Conservation (phyloP, 2,113 vertebrate species). For the Acanthochromis polyacanthus region DNA sequence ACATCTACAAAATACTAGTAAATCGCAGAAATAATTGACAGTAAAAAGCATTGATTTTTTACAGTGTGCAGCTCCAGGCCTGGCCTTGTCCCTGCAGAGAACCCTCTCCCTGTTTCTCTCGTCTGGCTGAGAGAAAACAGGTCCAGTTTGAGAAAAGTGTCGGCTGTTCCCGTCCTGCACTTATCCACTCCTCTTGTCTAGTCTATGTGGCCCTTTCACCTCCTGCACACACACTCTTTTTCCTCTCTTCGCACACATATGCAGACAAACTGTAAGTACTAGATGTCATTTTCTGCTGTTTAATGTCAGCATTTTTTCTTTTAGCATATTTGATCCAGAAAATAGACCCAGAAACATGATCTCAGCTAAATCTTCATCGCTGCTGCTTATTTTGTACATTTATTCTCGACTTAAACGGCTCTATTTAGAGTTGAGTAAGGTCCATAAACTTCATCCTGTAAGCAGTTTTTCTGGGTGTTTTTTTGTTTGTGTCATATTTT, state of each 20-base stretch:
- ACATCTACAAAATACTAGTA: too few species aligned
- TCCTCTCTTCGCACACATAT: not conserved
- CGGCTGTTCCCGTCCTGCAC: conserved; percentile 53
- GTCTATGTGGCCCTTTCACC: conserved; percentile 55
- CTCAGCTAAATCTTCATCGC: conserved; percentile 15
- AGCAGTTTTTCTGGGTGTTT: too few species aligned
- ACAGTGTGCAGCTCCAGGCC: conserved; percentile 10
- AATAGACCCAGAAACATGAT: conserved; percentile 7
- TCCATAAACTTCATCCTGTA: conserved; percentile 4
- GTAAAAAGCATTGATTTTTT: too few species aligned
- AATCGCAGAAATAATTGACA: too few species aligned
- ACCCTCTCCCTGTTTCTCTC: conserved; percentile 55
- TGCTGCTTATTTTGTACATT: not conserved
- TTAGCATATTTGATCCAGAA: not conserved
- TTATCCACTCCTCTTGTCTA: conserved; percentile 57
- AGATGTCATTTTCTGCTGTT: too few species aligned
- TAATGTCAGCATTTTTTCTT: too few species aligned
- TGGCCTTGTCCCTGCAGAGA: conserved; percentile 84
- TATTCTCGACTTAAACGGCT: not conserved
- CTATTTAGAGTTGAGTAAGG: conserved; percentile 1
- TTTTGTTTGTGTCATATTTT: too few species aligned
- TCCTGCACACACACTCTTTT: conserved; percentile 12
- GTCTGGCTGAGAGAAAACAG: conserved; percentile 82
- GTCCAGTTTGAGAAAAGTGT: conserved; percentile 76
- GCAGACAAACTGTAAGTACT: not conserved